Conservation (phyloP, 2,888 invertebrate genomes). For the Desoria tigrina region DNA sequence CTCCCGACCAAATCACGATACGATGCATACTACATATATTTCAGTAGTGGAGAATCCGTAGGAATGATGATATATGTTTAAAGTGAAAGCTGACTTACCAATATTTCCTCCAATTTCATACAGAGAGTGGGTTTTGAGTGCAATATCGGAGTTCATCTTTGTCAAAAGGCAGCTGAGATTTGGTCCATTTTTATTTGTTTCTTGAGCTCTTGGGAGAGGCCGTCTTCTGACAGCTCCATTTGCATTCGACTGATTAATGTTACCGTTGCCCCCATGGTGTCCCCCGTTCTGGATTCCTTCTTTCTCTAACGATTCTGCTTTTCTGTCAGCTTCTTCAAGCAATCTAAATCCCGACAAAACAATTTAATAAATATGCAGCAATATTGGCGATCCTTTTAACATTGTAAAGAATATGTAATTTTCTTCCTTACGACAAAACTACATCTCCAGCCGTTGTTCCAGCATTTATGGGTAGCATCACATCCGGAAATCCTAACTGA, state of each 20-base stretch:
- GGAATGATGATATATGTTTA: too few relatives aligned
- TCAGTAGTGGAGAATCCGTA: too few relatives aligned
- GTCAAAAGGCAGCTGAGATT: conserved; percentile 57
- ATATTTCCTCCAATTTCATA: conserved; percentile 63
- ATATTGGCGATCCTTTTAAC: background rate
- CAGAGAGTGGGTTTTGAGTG: conserved; percentile 58
- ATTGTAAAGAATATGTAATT: conserved; percentile 1
- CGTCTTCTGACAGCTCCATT: conserved; percentile 41
- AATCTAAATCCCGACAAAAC: conserved; percentile 31
- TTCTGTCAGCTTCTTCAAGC: conserved; percentile 52
- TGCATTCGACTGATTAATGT: conserved; percentile 31
- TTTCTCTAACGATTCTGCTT: conserved; percentile 51
- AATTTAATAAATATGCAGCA: background rate
- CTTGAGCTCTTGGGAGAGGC: conserved; percentile 43
- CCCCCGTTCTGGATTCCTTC: conserved; percentile 42
- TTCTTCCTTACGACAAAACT: conserved; percentile 57
- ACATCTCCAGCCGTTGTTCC: conserved; percentile 60
- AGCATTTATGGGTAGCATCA: conserved; percentile 58
- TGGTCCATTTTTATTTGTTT: conserved; percentile 49
- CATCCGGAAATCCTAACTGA: conserved; percentile 56
- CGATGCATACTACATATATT: too few relatives aligned
- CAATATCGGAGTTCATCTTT: conserved; percentile 56
- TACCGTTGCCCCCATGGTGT: conserved; percentile 25
- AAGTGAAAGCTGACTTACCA: conserved; percentile 57
- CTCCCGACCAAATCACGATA: too few relatives aligned